Evolutionary conservation across 2,113 vertebrate species (phyloP).

Genomic region (Carassius gibelio): DNA sequence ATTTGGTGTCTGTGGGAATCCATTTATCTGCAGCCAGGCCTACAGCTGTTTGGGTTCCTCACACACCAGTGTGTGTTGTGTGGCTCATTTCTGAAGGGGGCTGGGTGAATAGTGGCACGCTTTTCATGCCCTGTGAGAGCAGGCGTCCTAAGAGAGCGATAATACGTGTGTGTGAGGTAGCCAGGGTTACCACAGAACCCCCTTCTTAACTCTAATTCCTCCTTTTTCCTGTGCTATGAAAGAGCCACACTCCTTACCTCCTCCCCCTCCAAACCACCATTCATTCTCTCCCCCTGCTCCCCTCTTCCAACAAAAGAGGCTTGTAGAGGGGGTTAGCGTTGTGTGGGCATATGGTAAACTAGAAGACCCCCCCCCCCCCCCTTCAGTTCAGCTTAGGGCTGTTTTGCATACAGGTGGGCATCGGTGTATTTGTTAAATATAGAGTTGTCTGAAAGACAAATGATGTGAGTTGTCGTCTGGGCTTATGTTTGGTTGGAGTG

Average conservation of each 20-base stretch:
- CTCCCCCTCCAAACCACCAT: slow-evolving; percentile 42
- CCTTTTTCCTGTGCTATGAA: slow-evolving; percentile 55
- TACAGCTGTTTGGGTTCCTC: slow-evolving; percentile 51
- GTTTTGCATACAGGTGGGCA: slow-evolving; percentile 92
- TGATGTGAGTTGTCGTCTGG: slow-evolving; percentile 9
- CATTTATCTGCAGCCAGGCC: slow-evolving; percentile 29
- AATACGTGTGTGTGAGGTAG: slow-evolving; percentile 41
- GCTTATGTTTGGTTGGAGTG: not conserved
- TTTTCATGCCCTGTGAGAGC: slow-evolving; percentile 67
- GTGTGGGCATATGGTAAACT: slow-evolving; percentile 76
- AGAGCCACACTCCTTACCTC: slow-evolving; percentile 66
- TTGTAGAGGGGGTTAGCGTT: slow-evolving; percentile 61
- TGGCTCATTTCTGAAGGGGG: slow-evolving; percentile 20
- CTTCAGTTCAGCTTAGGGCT: slow-evolving; percentile 14
- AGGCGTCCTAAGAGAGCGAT: slow-evolving; percentile 30
- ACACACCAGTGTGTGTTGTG: slow-evolving; percentile 17
- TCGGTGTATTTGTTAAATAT: slow-evolving; percentile 44
- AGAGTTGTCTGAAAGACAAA: slow-evolving; percentile 3
- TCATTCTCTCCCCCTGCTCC: slow-evolving; percentile 23
- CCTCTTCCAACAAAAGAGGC: slow-evolving; percentile 66
- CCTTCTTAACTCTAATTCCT: slow-evolving; percentile 53
- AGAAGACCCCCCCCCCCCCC: slow-evolving; percentile 36
- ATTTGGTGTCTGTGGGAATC: slow-evolving; percentile 28
- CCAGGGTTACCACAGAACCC: slow-evolving; percentile 45
- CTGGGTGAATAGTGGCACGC: slow-evolving; percentile 65